Conservation (phyloP, 2,888 invertebrate genomes). For the Agapetus fuscipes region DNA sequence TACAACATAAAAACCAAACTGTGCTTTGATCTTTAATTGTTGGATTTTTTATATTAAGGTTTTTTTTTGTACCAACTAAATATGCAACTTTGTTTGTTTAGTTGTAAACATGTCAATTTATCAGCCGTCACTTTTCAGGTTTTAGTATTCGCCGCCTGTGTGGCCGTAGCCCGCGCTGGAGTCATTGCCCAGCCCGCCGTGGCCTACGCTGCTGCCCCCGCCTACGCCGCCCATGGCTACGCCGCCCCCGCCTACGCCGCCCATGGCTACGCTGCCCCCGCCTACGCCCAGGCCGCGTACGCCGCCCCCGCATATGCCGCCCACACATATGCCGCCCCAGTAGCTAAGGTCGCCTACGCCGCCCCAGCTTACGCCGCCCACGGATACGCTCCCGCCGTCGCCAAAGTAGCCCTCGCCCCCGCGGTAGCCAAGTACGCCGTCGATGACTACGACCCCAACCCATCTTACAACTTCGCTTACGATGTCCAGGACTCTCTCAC, state of each 20-base stretch:
- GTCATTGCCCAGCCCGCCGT: conserved; percentile 17
- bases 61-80: too few relatives aligned
- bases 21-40: too few relatives aligned
- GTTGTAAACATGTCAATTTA: too few relatives aligned
- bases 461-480: conserved; percentile 59
- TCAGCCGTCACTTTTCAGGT: too few relatives aligned
- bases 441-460: conserved; percentile 51
- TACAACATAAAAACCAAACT: too few relatives aligned
- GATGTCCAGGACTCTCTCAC: conserved; percentile 58
- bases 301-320: too few relatives aligned
- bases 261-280: conserved; percentile 11
- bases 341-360: conserved; percentile 3
- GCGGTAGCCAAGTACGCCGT: conserved; percentile 25
- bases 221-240: too few relatives aligned
- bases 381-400: conserved; percentile 40
- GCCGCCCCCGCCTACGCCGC: too few relatives aligned
- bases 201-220: conserved; percentile 7
- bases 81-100: too few relatives aligned
- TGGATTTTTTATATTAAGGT: too few relatives aligned
- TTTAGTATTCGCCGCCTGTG: conserved; percentile 16
- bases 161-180: conserved; percentile 19
- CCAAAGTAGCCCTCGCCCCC: conserved; percentile 12
- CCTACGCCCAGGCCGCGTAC: too few relatives aligned
- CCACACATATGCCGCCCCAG: conserved; percentile 2
- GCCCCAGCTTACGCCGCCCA: conserved; percentile 34